A percentile compares a stretch with the other conserved stretches of the same genome.
These are phyloP conservation scores for Sebastes nivosus DNA, from an alignment of 2,797 vertebrate genomes.

Conservation along the genomic window DNA sequence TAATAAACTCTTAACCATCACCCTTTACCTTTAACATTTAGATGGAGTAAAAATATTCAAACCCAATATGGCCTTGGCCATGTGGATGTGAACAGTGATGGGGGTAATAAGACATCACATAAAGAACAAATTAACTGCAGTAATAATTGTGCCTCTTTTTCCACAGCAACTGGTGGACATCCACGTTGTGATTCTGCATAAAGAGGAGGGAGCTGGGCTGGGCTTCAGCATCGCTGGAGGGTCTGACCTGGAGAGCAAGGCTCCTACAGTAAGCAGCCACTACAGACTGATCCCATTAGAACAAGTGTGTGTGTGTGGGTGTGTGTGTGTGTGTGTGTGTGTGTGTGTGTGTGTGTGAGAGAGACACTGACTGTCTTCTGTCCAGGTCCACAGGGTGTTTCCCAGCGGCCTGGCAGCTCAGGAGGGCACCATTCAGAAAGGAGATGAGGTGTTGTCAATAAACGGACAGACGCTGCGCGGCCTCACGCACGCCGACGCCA, in stretches of 20 bases:
- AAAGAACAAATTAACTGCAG: background rate
- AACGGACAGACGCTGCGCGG: constrained; percentile 92
- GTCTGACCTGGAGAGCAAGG: constrained; percentile 91
- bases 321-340: no score
- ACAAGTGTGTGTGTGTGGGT: no score
- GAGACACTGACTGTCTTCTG: background rate
- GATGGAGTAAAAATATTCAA: background rate
- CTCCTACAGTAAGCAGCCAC: constrained; percentile 85
- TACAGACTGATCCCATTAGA: background rate
- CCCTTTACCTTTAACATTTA: background rate
- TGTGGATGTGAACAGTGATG: background rate
- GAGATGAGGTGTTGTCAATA: constrained; percentile 92
- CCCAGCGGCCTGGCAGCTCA: constrained; percentile 88
- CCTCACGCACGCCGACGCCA: constrained; percentile 85
- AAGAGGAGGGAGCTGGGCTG: constrained; percentile 91
- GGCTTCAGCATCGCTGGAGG: constrained; percentile 97
- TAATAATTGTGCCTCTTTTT: constrained; percentile 26
- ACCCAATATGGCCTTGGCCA: background rate
- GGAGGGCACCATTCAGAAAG: constrained; percentile 95
- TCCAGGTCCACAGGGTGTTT: constrained; percentile 93
- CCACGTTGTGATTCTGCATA: constrained; percentile 92
- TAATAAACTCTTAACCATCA: background rate
- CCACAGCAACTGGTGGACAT: constrained; percentile 90
- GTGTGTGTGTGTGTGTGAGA: no score
- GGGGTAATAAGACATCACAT: background rate